Percentiles rank a stretch among this genome's conserved stretches.
Evolutionary conservation across 1,140 invertebrate genomes (phyloP).

Genomic region (Helicoverpa armigera): DNA sequence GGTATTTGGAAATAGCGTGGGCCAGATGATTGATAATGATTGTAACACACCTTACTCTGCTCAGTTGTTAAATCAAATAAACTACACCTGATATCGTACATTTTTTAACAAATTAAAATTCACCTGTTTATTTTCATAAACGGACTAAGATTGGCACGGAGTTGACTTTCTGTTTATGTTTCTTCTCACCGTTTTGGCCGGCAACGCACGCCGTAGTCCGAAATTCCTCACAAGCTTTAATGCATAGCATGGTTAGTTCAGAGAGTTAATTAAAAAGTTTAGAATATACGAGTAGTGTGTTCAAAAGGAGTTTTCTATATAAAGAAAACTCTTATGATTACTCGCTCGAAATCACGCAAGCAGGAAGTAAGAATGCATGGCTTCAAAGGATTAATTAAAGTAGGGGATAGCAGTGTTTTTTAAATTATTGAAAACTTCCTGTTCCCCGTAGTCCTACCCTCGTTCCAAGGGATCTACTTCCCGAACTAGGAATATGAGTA

Average conservation of each 20-base stretch:
- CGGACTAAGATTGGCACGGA: not conserved
- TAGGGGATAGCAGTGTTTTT: no score
- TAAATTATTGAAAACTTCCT: no score
- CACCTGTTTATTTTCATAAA: not conserved
- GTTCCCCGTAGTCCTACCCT: no score
- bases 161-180: not conserved
- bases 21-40: not conserved
- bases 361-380: no score
- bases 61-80: not conserved
- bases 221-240: conserved; percentile 15
- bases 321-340: not conserved
- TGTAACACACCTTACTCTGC: not conserved
- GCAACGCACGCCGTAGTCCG: not conserved
- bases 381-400: no score
- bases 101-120: not conserved
- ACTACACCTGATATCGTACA: not conserved
- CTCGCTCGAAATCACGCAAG: no score
- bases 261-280: conserved; percentile 31
- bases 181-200: not conserved
- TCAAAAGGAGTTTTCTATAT: not conserved
- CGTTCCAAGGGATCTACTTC: no score
- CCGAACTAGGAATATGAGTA: no score
- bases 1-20: no score
- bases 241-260: conserved; percentile 1
- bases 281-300: conserved; percentile 1